These are phyloP conservation scores for Lepas anatifera DNA, from an alignment of 2,888 invertebrate species.

Conservation along the genomic window DNA sequence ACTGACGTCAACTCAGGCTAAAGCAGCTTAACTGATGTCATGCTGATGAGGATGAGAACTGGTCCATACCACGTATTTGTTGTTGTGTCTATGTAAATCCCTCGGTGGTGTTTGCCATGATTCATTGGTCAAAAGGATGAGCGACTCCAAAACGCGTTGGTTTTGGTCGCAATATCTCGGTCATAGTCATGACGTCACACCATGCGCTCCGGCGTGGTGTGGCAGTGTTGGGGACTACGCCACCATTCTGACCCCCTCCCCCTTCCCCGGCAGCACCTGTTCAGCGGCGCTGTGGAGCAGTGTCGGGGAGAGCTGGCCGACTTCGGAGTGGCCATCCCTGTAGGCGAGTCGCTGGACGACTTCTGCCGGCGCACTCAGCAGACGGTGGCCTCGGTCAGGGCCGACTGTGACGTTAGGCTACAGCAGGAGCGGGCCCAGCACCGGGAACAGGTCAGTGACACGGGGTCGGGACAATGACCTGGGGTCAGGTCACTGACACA, in stretches of 20 bases:
- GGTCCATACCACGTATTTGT: too few relatives aligned
- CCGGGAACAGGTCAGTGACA: background rate
- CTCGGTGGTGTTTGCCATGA: too few relatives aligned
- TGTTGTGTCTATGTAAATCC: too few relatives aligned
- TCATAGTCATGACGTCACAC: too few relatives aligned
- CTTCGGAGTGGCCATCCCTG: slow-evolving; percentile 33
- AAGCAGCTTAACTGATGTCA: too few relatives aligned
- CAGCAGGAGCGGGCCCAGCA: slow-evolving; percentile 10
- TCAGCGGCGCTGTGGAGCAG: background rate
- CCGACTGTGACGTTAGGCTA: slow-evolving; percentile 25
- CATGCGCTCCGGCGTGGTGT: background rate
- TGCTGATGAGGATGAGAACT: too few relatives aligned
- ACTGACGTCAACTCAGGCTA: too few relatives aligned
- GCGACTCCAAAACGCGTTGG: too few relatives aligned
- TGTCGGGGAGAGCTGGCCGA: background rate
- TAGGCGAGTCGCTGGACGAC: slow-evolving; percentile 42
- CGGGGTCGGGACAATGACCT: background rate
- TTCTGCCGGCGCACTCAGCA: slow-evolving; percentile 39
- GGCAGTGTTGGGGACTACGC: background rate
- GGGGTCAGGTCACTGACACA: slow-evolving; percentile 5
- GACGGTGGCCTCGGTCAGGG: slow-evolving; percentile 37
- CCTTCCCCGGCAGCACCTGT: background rate
- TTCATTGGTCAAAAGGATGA: too few relatives aligned
- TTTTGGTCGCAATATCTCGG: too few relatives aligned
- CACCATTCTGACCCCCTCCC: too few relatives aligned